Evolutionary conservation across 2,888 invertebrate genomes (phyloP).

Genomic region (Carabus problematicus): DNA sequence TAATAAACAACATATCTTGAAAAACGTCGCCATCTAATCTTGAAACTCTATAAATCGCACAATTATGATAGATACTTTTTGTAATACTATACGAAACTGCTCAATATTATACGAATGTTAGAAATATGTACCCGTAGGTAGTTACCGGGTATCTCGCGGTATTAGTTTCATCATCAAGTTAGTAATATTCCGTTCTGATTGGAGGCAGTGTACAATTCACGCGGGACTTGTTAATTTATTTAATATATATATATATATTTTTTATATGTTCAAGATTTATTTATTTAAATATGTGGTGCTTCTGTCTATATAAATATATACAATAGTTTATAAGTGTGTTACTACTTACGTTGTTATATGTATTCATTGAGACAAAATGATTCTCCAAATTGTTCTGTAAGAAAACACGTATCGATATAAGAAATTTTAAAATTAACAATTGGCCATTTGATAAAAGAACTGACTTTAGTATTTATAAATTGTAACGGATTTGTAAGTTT

Average conservation of each 20-base stretch:
- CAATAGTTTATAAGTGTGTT: slow-evolving; percentile 12
- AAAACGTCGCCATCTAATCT: no score
- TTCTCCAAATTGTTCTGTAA: slow-evolving; percentile 18
- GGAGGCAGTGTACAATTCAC: slow-evolving; percentile 35
- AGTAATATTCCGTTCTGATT: background rate
- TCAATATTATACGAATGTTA: no score
- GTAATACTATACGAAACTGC: no score
- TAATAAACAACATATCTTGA: no score
- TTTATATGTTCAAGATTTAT: background rate
- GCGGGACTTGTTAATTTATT: slow-evolving; percentile 13
- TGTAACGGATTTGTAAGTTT: slow-evolving; percentile 36
- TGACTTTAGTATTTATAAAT: slow-evolving; percentile 41
- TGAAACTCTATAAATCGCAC: no score
- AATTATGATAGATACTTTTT: no score
- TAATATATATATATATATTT: slow-evolving; percentile 3
- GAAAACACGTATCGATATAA: slow-evolving; percentile 9
- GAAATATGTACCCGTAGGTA: no score
- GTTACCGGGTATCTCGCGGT: no score
- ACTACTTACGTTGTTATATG: slow-evolving; percentile 3
- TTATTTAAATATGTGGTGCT: slow-evolving; percentile 38
- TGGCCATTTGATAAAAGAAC: slow-evolving; percentile 42
- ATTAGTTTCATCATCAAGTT: no score
- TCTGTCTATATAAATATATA: slow-evolving; percentile 15
- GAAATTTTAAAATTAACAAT: slow-evolving; percentile 6
- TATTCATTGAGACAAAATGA: background rate